A percentile compares a stretch with the other conserved stretches of the same genome.
These are phyloP conservation scores for Tryphoninae sp. DNA, from an alignment of 2,888 invertebrate genomes.

Conservation along the genomic window DNA sequence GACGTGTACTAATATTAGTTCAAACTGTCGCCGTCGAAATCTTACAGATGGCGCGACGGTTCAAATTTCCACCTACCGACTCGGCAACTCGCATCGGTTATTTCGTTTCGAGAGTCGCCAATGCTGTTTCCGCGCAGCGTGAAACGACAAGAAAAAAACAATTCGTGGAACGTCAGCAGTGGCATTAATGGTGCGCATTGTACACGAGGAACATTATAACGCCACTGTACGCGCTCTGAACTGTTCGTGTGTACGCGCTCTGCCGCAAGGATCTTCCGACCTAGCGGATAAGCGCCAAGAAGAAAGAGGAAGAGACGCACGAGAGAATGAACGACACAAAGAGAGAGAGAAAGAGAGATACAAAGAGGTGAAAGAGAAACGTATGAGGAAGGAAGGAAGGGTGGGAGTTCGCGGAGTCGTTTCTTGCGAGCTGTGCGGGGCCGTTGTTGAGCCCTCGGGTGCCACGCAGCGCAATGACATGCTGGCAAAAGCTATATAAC, in stretches of 20 bases:
- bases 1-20: background rate
- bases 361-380: slow-evolving; percentile 23
- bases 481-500: slow-evolving; percentile 71
- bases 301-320: slow-evolving; percentile 24
- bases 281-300: slow-evolving; percentile 21
- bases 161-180: background rate
- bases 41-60: background rate
- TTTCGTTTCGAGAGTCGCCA: background rate
- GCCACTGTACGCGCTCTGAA: background rate
- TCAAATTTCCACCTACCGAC: background rate
- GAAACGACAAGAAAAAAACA: background rate
- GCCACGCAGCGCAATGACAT: slow-evolving; percentile 74
- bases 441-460: slow-evolving; percentile 70
- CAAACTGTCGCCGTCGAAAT: background rate
- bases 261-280: slow-evolving; percentile 19
- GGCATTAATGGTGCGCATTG: slow-evolving; percentile 29
- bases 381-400: slow-evolving; percentile 51
- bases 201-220: slow-evolving; percentile 14
- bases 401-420: slow-evolving; percentile 66
- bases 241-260: slow-evolving; percentile 5
- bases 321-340: slow-evolving; percentile 11
- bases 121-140: background rate
- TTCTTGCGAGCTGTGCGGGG: slow-evolving; percentile 65
- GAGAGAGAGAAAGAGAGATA: slow-evolving; percentile 36
- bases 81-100: background rate